Percentiles rank a stretch among this genome's conserved stretches.
Conservation (phyloP, 2,888 invertebrate species). For the Papilio elwesi region DNA sequence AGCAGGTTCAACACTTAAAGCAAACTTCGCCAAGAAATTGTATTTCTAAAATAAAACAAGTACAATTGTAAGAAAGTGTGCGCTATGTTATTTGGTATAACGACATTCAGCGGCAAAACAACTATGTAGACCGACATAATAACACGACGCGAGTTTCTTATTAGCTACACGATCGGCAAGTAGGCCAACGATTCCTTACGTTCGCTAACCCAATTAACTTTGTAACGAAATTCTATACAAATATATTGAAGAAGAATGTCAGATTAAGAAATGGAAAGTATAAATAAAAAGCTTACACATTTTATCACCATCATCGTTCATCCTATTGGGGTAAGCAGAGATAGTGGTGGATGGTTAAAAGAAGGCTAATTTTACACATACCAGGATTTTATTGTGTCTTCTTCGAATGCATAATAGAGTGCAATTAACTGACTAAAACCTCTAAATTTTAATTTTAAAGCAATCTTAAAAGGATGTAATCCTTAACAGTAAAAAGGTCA, state of each 20-base stretch:
- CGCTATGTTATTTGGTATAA: constrained; percentile 33
- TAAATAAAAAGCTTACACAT: neutral
- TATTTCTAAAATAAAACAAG: constrained; percentile 31
- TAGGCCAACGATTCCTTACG: constrained; percentile 42
- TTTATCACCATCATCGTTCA: neutral
- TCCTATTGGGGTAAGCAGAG: neutral
- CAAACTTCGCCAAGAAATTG: constrained; percentile 20
- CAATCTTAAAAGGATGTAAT: too few species aligned
- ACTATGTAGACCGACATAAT: constrained; percentile 46
- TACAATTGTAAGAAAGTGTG: constrained; percentile 29
- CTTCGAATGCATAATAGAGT: too few species aligned
- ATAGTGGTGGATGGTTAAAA: neutral
- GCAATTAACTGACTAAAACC: too few species aligned
- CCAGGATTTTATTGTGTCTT: too few species aligned
- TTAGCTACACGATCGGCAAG: constrained; percentile 49
- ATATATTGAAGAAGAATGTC: constrained; percentile 3
- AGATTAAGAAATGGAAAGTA: neutral
- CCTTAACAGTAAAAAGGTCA: too few species aligned
- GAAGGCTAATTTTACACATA: too few species aligned
- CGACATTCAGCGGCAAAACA: constrained; percentile 35
- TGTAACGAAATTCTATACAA: constrained; percentile 33
- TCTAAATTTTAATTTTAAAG: too few species aligned
- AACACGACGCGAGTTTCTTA: constrained; percentile 48
- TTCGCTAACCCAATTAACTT: constrained; percentile 41
- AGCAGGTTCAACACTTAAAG: neutral